Percentiles rank a stretch among this genome's conserved stretches.
These are phyloP conservation scores for Priocnemis perturbator DNA, from an alignment of 2,888 invertebrate genomes.

Conservation along the genomic window DNA sequence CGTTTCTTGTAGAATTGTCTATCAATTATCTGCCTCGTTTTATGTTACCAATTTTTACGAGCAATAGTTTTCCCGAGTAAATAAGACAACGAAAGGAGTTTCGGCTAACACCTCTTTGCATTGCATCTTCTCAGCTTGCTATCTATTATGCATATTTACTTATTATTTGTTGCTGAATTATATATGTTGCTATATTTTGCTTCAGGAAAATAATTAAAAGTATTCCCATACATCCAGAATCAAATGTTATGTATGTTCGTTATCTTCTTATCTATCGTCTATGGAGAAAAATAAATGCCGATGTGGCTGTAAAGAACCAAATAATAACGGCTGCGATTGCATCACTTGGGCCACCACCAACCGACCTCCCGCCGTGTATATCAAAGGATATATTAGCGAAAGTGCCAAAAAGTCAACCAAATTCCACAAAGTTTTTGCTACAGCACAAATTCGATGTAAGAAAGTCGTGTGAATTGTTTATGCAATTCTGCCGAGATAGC, in stretches of 20 bases:
- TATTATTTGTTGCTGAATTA: no score
- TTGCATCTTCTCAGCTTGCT: no score
- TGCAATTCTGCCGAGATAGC: constrained; percentile 58
- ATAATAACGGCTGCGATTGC: constrained; percentile 63
- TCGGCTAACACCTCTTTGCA: no score
- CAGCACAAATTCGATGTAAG: constrained; percentile 66
- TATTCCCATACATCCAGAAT: constrained; percentile 61
- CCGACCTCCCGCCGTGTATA: constrained; percentile 57
- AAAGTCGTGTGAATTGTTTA: constrained; percentile 64
- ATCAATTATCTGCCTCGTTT: no score
- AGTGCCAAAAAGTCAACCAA: constrained; percentile 62
- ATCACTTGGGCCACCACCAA: constrained; percentile 61
- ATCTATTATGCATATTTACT: no score
- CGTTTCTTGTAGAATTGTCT: no score
- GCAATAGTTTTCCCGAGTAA: no score
- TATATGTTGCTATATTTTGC: constrained; percentile 11
- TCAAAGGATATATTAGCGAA: constrained; percentile 67
- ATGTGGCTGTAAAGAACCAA: constrained; percentile 60
- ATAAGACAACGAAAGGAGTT: no score
- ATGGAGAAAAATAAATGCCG: constrained; percentile 69
- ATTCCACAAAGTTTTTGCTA: constrained; percentile 61
- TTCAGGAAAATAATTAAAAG: constrained; percentile 69
- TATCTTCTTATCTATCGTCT: constrained; percentile 69
- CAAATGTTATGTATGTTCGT: constrained; percentile 66
- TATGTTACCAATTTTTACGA: no score